Percentiles rank a stretch among this genome's conserved stretches.
Evolutionary conservation across 2,888 invertebrate genomes (phyloP).

Genomic region (Pterobdella sp.): DNA sequence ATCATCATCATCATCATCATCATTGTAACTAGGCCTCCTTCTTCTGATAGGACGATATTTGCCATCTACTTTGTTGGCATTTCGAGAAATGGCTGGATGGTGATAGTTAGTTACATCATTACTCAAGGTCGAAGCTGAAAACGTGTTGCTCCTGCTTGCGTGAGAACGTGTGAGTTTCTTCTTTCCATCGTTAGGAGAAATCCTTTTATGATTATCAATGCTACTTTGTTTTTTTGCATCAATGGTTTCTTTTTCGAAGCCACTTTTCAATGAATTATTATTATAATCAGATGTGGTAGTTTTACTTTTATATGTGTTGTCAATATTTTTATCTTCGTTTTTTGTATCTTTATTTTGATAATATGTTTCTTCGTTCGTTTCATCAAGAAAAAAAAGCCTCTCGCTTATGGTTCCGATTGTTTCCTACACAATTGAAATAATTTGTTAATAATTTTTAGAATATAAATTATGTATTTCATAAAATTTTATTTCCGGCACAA

Average conservation of each 20-base stretch:
- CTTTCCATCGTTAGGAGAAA: not conserved
- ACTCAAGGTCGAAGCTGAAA: not conserved
- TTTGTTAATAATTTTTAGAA: too few species aligned
- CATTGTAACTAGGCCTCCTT: not conserved
- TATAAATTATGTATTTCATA: too few species aligned
- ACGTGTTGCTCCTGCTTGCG: slow-evolving; percentile 16
- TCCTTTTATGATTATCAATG: not conserved
- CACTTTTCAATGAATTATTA: too few species aligned
- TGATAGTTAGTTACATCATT: not conserved
- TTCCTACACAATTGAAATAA: too few species aligned
- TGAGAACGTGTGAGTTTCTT: not conserved
- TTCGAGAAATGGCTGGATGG: not conserved
- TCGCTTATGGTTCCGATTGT: too few species aligned
- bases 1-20: slow-evolving; percentile 21
- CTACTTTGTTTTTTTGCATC: not conserved
- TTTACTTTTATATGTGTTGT: too few species aligned
- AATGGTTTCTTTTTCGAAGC: not conserved
- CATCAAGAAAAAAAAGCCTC: too few species aligned
- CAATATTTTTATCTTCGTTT: too few species aligned
- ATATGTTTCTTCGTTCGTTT: too few species aligned
- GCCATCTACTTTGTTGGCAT: not conserved
- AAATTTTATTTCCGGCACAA: too few species aligned
- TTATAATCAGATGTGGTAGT: too few species aligned
- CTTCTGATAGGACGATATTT: slow-evolving; percentile 7
- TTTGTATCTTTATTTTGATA: too few species aligned